A percentile compares a stretch with the other conserved stretches of the same genome.
Evolutionary conservation across 1,140 invertebrate species (phyloP).

Genomic region (Hermatobates lingyangjiaoensis): DNA sequence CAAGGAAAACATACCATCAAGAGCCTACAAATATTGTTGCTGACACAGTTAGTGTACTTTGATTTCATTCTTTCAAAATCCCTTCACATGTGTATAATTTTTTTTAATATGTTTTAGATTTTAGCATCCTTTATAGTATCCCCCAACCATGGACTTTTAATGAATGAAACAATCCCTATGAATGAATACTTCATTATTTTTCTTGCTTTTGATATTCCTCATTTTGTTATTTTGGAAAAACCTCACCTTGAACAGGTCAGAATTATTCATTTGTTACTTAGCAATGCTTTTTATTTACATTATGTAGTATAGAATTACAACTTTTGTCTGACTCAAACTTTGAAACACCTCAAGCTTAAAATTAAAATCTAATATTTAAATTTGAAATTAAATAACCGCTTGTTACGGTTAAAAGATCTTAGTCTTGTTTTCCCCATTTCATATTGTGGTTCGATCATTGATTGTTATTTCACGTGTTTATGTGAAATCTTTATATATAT

Average conservation of each 20-base stretch:
- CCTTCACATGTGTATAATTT: slow-evolving; percentile 8
- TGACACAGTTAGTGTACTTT: background rate
- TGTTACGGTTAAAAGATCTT: background rate
- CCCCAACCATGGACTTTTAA: slow-evolving; percentile 44
- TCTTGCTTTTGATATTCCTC: slow-evolving; percentile 41
- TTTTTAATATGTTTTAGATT: slow-evolving; percentile 22
- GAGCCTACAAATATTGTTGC: background rate
- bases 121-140: slow-evolving; percentile 49
- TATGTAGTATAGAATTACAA: background rate
- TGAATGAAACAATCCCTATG: slow-evolving; percentile 44
- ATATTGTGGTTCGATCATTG: too few species aligned
- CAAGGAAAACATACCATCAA: slow-evolving; percentile 3
- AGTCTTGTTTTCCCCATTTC: too few species aligned
- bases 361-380: background rate
- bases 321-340: background rate
- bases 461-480: too few species aligned
- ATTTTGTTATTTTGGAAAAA: slow-evolving; percentile 40
- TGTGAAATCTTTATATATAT: too few species aligned
- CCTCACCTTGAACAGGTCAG: slow-evolving; percentile 20
- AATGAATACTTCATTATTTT: slow-evolving; percentile 27
- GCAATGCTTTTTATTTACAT: background rate
- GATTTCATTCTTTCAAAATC: slow-evolving; percentile 4
- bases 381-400: background rate
- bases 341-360: background rate
- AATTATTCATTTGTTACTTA: background rate